Base-by-base conservation (phyloP, 2,797 vertebrate species). In the Labroides dimidiatus region DNA sequence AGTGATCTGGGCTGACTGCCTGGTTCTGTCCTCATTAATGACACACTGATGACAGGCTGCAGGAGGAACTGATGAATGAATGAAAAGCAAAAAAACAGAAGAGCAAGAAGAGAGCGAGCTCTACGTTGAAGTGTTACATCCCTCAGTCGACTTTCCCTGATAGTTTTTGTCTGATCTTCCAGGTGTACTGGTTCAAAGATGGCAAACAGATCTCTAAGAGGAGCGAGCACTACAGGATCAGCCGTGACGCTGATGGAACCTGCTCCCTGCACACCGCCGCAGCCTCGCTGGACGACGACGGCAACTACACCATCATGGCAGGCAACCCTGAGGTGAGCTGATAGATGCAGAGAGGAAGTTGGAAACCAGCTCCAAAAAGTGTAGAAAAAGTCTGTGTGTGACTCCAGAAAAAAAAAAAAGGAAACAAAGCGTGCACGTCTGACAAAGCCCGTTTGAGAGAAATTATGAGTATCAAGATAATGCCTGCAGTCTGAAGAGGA, bases 151-250 rank as follows among this genome's bases (percentile, higher is more conserved):
- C 2, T 11, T 6, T 7, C 39, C 39, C 42, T 57, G 6, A 56
- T 39, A 20, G 12, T 4, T 33, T 33, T 33, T 45, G 10, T 20
- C 11, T 13, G 45, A 51, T 30, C 37, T 48, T 43, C 10, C 89
- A 99, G 98, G 94, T 99, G 56, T 99, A 99, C 88, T 99, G 98
- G 98, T 99, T 99, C 86, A 99, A 99, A 92, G 98, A 99, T 39
- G 97, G 98, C 16, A 99, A 99, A 86, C 97, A 99, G 90, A 99
- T 99, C 90, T 99, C 97, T 45, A 97, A 97, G 84, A 93, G 94
- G 88, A 98, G 95, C 4, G 97, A 99, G 58, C 98, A 99, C 91
- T 99, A 99, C 91, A 91, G 89, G 89, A 96, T 98, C 90, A 95
- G 96, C 68, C 94, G 96, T 30, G 96, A 97, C 53, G 86, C 93